Percentiles rank a stretch among this genome's conserved stretches.
Conservation (phyloP, 2,797 vertebrate genomes). For the Pseudochromis fuscus region DNA sequence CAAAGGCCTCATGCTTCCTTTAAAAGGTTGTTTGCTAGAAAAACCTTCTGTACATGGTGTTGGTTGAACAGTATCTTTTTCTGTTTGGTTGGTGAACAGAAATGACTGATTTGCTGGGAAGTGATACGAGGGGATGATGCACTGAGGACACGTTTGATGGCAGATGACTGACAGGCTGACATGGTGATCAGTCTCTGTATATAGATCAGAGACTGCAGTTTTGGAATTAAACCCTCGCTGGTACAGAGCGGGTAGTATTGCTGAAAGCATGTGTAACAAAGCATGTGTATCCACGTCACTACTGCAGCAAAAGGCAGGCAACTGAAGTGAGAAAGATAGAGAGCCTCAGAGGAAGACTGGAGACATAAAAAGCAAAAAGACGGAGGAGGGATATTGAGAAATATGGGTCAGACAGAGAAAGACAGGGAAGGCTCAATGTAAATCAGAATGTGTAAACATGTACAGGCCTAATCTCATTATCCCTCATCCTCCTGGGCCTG, state of each 20-base stretch:
- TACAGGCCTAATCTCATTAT: constrained; percentile 82
- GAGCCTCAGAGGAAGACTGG: constrained; percentile 33
- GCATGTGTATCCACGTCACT: constrained; percentile 1
- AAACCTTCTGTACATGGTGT: constrained; percentile 21
- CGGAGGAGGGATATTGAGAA: constrained; percentile 61
- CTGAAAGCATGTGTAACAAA: constrained; percentile 50
- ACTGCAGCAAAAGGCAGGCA: constrained; percentile 37
- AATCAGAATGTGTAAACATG: constrained; percentile 81
- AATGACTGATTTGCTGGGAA: constrained; percentile 16
- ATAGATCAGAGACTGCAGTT: constrained; percentile 22
- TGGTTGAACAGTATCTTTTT: constrained; percentile 6
- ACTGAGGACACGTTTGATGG: constrained; percentile 41
- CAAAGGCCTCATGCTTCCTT: constrained; percentile 38
- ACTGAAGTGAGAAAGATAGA: constrained; percentile 24
- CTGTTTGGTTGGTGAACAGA: constrained; percentile 23
- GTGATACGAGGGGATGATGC: constrained; percentile 29
- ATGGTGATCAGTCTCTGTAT: constrained; percentile 39
- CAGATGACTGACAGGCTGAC: constrained; percentile 41
- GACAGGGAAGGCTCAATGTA: constrained; percentile 69
- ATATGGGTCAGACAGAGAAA: constrained; percentile 77
- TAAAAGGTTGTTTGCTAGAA: constrained; percentile 23
- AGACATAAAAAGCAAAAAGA: constrained; percentile 61
- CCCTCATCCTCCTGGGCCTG: constrained; percentile 62
- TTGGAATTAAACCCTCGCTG: constrained; percentile 23
- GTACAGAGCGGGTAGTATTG: constrained; percentile 32